phyloP scores from a whole-genome alignment of 2,797 vertebrate species.

The Halcyon smyrnensis region DNA sequence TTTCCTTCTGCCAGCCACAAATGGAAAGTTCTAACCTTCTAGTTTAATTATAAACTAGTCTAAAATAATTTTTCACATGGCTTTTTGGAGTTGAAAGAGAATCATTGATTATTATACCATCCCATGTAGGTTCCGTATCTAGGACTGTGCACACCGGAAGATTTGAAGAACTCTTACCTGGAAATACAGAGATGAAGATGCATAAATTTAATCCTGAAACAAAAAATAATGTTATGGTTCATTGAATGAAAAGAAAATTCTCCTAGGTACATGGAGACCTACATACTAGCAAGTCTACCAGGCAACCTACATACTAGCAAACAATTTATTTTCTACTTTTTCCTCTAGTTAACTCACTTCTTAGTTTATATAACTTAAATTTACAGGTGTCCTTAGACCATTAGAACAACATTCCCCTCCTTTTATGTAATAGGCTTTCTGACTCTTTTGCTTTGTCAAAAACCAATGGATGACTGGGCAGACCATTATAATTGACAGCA shows the following conservation, averaged over 20 bases:
- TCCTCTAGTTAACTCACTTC: not conserved
- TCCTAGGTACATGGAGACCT: not conserved
- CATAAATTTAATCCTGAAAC: not conserved
- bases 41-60: not conserved
- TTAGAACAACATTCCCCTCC: not conserved
- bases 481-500: not conserved
- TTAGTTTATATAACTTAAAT: not conserved
- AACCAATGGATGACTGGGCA: rapidly evolving
- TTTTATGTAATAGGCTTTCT: not conserved
- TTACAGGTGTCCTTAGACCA: not conserved
- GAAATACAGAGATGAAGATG: not conserved
- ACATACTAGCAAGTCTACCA: too few species aligned
- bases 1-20: not conserved
- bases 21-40: not conserved
- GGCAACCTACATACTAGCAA: not conserved
- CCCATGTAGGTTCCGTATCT: not conserved
- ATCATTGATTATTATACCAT: not conserved
- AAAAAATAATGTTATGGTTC: not conserved
- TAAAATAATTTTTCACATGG: not conserved
- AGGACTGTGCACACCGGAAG: not conserved
- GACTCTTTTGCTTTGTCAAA: not conserved
- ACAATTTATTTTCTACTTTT: not conserved
- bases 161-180: not conserved
- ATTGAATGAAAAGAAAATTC: not conserved
- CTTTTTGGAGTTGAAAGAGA: not conserved